Evolutionary conservation across 2,888 invertebrate genomes (phyloP).

Genomic region (Caenorhabditis uteleia): DNA sequence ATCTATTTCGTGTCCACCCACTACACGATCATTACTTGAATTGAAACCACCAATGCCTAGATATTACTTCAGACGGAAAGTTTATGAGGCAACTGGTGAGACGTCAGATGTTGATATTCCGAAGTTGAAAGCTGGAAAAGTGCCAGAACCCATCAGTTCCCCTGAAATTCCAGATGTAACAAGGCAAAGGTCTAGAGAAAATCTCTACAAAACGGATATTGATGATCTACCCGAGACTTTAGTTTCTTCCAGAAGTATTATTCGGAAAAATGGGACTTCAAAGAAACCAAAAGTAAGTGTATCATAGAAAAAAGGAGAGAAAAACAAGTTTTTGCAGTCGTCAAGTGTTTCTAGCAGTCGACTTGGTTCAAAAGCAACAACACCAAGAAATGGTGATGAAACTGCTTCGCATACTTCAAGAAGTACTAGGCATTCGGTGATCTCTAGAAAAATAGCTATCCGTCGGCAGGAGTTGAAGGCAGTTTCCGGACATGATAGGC

Average conservation of each 20-base stretch:
- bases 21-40: slow-evolving; percentile 31
- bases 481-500: slow-evolving; percentile 28
- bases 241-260: slow-evolving; percentile 1
- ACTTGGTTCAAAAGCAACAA: slow-evolving; percentile 16
- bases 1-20: slow-evolving; percentile 36
- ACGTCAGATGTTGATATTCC: slow-evolving; percentile 45
- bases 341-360: slow-evolving; percentile 26
- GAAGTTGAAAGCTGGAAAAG: slow-evolving; percentile 8
- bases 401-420: slow-evolving; percentile 36
- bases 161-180: slow-evolving; percentile 50
- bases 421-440: slow-evolving; percentile 38
- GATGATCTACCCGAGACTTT: slow-evolving; percentile 9
- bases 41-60: slow-evolving; percentile 7
- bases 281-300: slow-evolving; percentile 1
- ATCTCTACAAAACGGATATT: slow-evolving; percentile 21
- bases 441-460: slow-evolving; percentile 46
- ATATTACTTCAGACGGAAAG: slow-evolving; percentile 24
- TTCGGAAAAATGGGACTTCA: slow-evolving; percentile 1
- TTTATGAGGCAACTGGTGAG: slow-evolving; percentile 34
- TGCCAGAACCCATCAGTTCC: slow-evolving; percentile 22
- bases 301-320: too few species aligned
- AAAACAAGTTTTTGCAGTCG: slow-evolving; percentile 8
- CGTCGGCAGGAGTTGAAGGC: slow-evolving; percentile 36
- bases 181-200: slow-evolving; percentile 36
- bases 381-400: slow-evolving; percentile 24